Percentiles rank a stretch among this genome's conserved stretches.
Evolutionary conservation across 2,113 vertebrate species (phyloP).

Genomic region (Rhineura floridana): DNA sequence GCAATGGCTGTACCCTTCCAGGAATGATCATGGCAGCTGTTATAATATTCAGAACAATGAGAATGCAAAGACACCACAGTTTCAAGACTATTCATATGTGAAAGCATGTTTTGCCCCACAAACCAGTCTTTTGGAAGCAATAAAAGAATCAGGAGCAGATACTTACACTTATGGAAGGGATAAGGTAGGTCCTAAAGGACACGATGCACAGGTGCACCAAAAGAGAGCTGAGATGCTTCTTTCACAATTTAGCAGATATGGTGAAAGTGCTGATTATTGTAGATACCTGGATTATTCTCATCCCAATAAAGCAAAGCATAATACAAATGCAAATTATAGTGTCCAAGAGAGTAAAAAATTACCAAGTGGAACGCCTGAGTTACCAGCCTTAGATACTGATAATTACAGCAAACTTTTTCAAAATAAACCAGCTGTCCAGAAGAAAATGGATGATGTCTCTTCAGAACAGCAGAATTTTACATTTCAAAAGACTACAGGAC

Average conservation of each 20-base stretch:
- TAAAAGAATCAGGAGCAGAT: constrained; percentile 73
- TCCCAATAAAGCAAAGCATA: constrained; percentile 72
- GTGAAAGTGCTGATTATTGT: constrained; percentile 68
- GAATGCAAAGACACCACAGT: constrained; percentile 62
- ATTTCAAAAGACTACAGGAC: constrained; percentile 70
- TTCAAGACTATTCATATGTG: constrained; percentile 72
- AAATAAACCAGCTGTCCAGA: constrained; percentile 74
- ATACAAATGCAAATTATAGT: constrained; percentile 68
- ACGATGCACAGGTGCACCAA: constrained; percentile 69
- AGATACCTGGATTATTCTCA: constrained; percentile 74
- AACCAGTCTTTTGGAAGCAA: constrained; percentile 63
- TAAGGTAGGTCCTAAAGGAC: constrained; percentile 71
- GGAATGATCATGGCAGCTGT: constrained; percentile 67
- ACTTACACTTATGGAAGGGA: constrained; percentile 72
- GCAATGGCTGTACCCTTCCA: constrained; percentile 71
- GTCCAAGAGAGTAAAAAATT: constrained; percentile 75
- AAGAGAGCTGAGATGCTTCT: constrained; percentile 71
- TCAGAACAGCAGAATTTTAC: constrained; percentile 74
- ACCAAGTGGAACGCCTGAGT: constrained; percentile 69
- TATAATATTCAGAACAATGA: constrained; percentile 71
- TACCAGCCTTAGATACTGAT: constrained; percentile 68
- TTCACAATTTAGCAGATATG: constrained; percentile 72
- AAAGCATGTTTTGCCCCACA: constrained; percentile 72
- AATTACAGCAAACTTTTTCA: constrained; percentile 76
- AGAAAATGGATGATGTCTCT: constrained; percentile 75